Evolutionary conservation across 2,797 vertebrate species (phyloP).

Genomic region (Echiichthys vipera): DNA sequence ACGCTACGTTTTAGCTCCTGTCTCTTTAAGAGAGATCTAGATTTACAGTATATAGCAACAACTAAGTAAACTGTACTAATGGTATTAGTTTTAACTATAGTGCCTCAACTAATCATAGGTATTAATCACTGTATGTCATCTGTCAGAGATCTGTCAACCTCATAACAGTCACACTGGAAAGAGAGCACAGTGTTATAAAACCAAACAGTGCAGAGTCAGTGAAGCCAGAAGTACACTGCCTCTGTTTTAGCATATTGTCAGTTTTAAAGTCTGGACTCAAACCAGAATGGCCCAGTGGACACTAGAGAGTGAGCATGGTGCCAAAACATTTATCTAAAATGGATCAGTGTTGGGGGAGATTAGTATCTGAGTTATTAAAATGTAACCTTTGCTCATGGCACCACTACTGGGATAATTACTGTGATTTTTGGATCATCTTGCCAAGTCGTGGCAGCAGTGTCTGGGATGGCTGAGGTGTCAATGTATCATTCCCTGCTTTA

Average conservation of each 20-base stretch:
- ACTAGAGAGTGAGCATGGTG: slow-evolving; percentile 34
- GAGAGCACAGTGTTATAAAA: not conserved
- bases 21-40: no score
- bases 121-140: not conserved
- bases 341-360: slow-evolving; percentile 26
- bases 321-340: slow-evolving; percentile 50
- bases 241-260: slow-evolving; percentile 40
- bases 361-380: slow-evolving; percentile 41
- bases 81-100: not conserved
- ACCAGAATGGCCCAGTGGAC: slow-evolving; percentile 33
- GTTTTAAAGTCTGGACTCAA: slow-evolving; percentile 45
- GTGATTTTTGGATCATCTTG: slow-evolving; percentile 31
- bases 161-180: not conserved
- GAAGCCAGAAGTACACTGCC: slow-evolving; percentile 9
- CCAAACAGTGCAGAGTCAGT: not conserved
- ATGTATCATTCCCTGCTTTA: not conserved
- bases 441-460: not conserved
- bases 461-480: slow-evolving; percentile 5
- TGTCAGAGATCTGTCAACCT: not conserved
- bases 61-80: not conserved
- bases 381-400: slow-evolving; percentile 49
- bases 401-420: slow-evolving; percentile 41
- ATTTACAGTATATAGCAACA: not conserved
- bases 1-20: no score
- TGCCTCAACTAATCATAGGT: not conserved